Base-by-base conservation (phyloP, 1,140 invertebrate genomes). In the Brachionus calyciflorus region DNA sequence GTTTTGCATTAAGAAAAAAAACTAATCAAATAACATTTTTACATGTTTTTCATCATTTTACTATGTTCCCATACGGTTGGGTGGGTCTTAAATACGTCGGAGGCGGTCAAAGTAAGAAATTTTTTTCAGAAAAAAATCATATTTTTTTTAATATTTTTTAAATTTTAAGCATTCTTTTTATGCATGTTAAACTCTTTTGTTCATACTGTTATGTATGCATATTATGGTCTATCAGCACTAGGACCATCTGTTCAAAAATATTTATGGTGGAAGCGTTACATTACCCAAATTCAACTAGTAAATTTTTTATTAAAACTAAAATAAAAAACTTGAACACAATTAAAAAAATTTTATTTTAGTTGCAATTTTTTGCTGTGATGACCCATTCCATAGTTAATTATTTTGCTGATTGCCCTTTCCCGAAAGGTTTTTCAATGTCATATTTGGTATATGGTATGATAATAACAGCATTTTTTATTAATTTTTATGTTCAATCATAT, bases 181-280 rank as follows among this genome's bases (percentile, higher is more conserved):
- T 79, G 63, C 79, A 73, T 89, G 6, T 75, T 92, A 24, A 92
- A 93, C 82, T 89, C 88, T 0, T 88, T 90, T 75, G 90, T 93
- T 0, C 91, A 93, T 80, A 85, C 89, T 10, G 83, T 92, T 2
- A 93, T 93, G 91, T 93, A 93, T 81, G 83, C 86, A 21, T 91
- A 93, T 81, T 93, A 93, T 81, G 82, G 84, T 89, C 77, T 85
- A 88, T 51, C 89, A 87, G n/a, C 88, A 86, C 1, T 88, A 88
- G 84, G 82, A 80, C 63, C 84, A 21, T 65, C 78, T n/a, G 79
- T 83, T 78, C 82, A 84, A 55, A 83, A 83, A 44, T 85, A 84
- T 68, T 79, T 86, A 7, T 86, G 84, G 84, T 86, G 85, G 85
- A 86, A 86, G 79, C 79, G 80, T 68, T 86, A 86, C 78, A 78